These are phyloP conservation scores for Propithecus perrieri DNA, from an alignment of 2,797 vertebrate genomes.

Conservation along the genomic window DNA sequence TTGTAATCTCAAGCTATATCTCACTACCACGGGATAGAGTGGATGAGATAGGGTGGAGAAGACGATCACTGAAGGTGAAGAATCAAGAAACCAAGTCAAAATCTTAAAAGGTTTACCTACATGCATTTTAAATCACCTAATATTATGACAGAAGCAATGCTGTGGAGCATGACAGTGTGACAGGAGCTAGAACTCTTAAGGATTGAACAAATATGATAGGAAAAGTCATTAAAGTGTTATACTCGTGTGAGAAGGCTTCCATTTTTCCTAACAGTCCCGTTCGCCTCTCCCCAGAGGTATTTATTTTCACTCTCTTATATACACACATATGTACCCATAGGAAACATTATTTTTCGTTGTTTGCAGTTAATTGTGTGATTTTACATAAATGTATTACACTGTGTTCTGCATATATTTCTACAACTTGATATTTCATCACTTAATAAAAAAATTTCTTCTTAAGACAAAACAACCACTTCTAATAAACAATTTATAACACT, in stretches of 20 bases:
- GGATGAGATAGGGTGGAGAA: not conserved
- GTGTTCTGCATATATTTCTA: not conserved
- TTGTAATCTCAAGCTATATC: not conserved
- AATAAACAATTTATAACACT: constrained; percentile 10
- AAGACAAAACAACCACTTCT: not conserved
- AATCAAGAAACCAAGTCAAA: not conserved
- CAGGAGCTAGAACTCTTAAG: not conserved
- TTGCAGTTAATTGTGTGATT: not conserved
- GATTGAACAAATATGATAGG: not conserved
- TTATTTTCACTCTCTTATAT: not conserved
- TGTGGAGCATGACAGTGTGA: not conserved
- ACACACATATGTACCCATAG: not conserved
- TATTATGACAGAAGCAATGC: rapidly evolving
- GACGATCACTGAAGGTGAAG: not conserved
- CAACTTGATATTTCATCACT: constrained; percentile 1
- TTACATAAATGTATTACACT: not conserved
- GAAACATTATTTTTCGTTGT: not conserved
- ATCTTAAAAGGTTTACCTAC: not conserved
- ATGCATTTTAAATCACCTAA: not conserved
- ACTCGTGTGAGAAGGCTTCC: not conserved
- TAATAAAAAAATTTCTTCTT: constrained; percentile 32
- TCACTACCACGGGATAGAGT: not conserved
- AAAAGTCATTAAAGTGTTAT: not conserved
- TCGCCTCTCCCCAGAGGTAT: not conserved
- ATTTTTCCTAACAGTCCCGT: not conserved